A percentile compares a stretch with the other conserved stretches of the same genome.
Evolutionary conservation across 1,140 invertebrate genomes (phyloP).

Genomic region (Piezodorus guildinii): DNA sequence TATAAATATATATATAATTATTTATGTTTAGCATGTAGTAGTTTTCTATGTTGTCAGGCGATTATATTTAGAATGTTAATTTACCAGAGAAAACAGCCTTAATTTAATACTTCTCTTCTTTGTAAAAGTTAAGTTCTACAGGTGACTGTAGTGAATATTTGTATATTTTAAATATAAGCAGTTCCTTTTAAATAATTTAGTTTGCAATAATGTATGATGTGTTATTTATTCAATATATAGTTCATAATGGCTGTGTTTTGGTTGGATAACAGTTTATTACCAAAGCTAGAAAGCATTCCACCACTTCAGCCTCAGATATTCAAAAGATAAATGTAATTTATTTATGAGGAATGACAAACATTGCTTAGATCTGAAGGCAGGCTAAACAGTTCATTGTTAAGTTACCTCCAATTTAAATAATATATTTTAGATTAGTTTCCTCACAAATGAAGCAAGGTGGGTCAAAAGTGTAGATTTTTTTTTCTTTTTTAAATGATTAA

Average conservation of each 20-base stretch:
- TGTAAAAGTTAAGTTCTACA: not conserved
- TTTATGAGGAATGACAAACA: not conserved
- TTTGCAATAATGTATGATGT: slow-evolving; percentile 11
- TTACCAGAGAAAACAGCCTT: not conserved
- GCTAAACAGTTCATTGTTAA: slow-evolving; percentile 12
- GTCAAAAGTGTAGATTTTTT: too few relatives aligned
- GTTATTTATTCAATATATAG: slow-evolving; percentile 13
- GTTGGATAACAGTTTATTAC: slow-evolving; percentile 21
- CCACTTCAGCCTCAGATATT: slow-evolving; percentile 15
- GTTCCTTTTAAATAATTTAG: slow-evolving; percentile 20
- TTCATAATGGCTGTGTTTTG: slow-evolving; percentile 24
- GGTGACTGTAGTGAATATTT: not conserved
- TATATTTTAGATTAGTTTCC: too few relatives aligned
- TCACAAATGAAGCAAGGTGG: too few relatives aligned
- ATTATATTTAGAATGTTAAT: not conserved
- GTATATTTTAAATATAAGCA: slow-evolving; percentile 10
- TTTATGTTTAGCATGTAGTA: not conserved
- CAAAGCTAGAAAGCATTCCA: slow-evolving; percentile 24
- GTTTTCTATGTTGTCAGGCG: not conserved
- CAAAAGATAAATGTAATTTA: too few relatives aligned
- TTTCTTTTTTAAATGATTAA: too few relatives aligned
- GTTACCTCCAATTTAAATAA: slow-evolving; percentile 5
- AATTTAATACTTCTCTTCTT: not conserved
- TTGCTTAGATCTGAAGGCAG: not conserved
- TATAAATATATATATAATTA: not conserved